Percentiles rank a stretch among this genome's conserved stretches.
Evolutionary conservation across 35 echinoderm and acorn worm genomes (phyloP).

Genomic region (Hemicentrotus pulcherrimus): DNA sequence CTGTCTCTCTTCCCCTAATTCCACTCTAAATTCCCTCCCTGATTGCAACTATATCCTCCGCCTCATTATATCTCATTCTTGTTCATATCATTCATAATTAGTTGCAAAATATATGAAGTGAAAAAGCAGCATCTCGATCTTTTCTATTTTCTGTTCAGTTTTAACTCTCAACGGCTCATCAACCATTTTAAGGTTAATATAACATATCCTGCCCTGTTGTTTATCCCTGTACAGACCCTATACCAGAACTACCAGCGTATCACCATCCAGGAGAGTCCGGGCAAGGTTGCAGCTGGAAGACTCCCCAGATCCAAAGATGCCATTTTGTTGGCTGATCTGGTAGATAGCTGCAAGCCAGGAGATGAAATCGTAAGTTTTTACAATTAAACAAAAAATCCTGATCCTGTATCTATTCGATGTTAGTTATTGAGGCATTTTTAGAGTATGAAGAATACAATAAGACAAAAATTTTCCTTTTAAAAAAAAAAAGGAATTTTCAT

Average conservation of each 20-base stretch:
- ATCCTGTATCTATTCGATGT: background rate
- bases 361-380: conserved; percentile 90
- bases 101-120: too few species aligned
- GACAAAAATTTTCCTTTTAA: too few species aligned
- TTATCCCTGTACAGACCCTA: conserved; percentile 67
- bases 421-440: background rate
- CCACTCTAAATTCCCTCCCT: too few species aligned
- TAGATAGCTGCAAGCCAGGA: conserved; percentile 96
- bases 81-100: too few species aligned
- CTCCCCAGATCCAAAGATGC: conserved; percentile 96
- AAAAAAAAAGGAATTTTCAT: too few species aligned
- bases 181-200: background rate
- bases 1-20: background rate
- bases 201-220: background rate
- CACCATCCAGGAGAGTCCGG: conserved; percentile 97
- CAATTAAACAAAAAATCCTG: background rate
- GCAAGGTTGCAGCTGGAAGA: conserved; percentile 92
- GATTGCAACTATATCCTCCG: too few species aligned
- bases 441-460: background rate
- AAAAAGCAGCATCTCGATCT: too few species aligned
- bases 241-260: conserved; percentile 98
- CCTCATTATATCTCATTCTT: too few species aligned
- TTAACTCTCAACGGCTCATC: too few species aligned
- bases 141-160: too few species aligned
- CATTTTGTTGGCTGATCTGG: conserved; percentile 93